Evolutionary conservation across 2,113 vertebrate genomes (phyloP), one percentile per base, ranked within the genome.

Genomic region (Sturnus vulgaris): DNA sequence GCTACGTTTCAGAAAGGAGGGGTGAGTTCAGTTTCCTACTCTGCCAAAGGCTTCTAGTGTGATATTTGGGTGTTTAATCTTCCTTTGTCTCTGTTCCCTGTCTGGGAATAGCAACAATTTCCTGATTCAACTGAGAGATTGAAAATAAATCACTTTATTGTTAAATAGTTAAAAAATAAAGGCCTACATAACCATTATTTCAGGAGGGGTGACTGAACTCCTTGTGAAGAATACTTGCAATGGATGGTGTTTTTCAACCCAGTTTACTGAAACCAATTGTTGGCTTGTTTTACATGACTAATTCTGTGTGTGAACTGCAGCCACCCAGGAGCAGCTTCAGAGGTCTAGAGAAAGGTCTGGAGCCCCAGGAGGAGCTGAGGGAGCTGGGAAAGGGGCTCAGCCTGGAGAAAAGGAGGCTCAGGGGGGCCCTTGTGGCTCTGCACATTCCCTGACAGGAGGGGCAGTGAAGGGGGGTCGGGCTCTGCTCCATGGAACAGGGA

Each of bases 21-120:
- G 82, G 92, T 96, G 92, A 90, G 93, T 96, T 95, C 27, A 14
- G 92, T 92, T 90, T 94, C 88, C 82, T 93, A 81, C 88, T 96
- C 82, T 93, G 92, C 82, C 94, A 90, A 81, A 90, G 79, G 59
- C 85, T 94, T 93, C 90, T 75, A 63, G 72, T 68, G 72, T 53
- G 76, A 86, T 93, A 78, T 57, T 95, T 86, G 93, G 94, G 82
- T 94, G 86, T 92, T 94, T 95, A 92, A 88, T 94, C 90, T 92
- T 90, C 75, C 60, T 94, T 90, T 94, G 91, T 94, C 82, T 96
- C 93, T 71, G 63, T 46, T 93, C 92, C 82, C 82, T 88, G 87
- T 59, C 72, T 86, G 77, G 88, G 93, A 95, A 86, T 82, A 94
- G 65, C 65, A 93, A 84, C 69, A 72, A 88, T 94, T 91, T 94